Evolutionary conservation across 1,140 invertebrate species (phyloP), one percentile per base, ranked within the genome.

Genomic region (Hycleus cichorii): DNA sequence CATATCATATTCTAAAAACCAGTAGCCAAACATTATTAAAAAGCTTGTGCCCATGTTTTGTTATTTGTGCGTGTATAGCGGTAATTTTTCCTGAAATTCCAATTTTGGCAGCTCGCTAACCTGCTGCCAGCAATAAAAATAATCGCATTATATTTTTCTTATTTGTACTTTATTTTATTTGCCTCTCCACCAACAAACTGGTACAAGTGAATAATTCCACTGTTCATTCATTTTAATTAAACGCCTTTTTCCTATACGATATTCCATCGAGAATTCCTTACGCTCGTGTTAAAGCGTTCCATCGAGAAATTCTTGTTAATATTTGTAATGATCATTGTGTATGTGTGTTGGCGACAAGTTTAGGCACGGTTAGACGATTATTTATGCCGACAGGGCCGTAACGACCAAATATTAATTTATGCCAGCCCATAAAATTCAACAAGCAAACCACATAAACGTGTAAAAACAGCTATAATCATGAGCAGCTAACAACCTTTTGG

Each of bases 401-500:
- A 58, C 49, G 38, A 42, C 57, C 60, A 58, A 62, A 69, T 69
- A 70, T 70, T 69, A 71, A 71, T 69, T 66, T 68, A 65, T 63
- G 59, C 58, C 59, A 60, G 55, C 59, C 65, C 65, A 69, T 72
- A 70, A 72, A 72, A 71, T 68, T 51, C 65, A 66, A 69, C 68
- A 65, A 65, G 69, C 69, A 67, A 69, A 71, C 67, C 69, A 66
- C 67, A 70, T 68, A 65, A 69, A 72, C 68, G 71, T 71, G 69
- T 71, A 72, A 71, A 71, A 71, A 72, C 68, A 70, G 68, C 69
- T 63, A 72, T 72, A 72, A 71, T 72, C 71, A 66, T 68, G 64
- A 66, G 67, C 67, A 67, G 69, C 66, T 70, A 72, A 70, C 68
- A 69, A 69, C 66, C 63, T 57, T 60, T 10, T 57, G 65, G 67